These are phyloP conservation scores for Colistium nudipinnis DNA, from an alignment of 2,113 vertebrate genomes.

Conservation along the genomic window DNA sequence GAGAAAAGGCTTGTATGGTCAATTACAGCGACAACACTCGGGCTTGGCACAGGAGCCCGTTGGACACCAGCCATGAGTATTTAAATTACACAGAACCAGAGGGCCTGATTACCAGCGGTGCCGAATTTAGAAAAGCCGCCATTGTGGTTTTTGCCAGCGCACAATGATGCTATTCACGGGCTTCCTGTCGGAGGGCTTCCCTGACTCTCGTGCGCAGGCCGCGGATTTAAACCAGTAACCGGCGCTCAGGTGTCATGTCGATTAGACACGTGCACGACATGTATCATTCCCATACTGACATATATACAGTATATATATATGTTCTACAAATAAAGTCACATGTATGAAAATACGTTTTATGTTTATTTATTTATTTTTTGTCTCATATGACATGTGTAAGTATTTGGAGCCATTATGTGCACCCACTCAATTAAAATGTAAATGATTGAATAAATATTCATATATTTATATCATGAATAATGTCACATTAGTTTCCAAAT, in stretches of 20 bases:
- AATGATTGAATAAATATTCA: too few species aligned
- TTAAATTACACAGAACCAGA: constrained; percentile 77
- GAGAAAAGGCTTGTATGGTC: constrained; percentile 78
- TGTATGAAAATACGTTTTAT: background rate
- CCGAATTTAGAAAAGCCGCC: constrained; percentile 70
- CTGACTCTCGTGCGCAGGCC: constrained; percentile 21
- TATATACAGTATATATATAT: background rate
- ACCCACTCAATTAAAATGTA: too few species aligned
- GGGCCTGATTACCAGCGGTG: constrained; percentile 74
- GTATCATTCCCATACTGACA: constrained; percentile 9
- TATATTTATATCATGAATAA: too few species aligned
- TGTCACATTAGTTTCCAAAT: too few species aligned
- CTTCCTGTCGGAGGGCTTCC: constrained; percentile 56
- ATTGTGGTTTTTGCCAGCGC: constrained; percentile 62
- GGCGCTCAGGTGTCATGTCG: constrained; percentile 50
- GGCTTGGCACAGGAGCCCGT: constrained; percentile 74
- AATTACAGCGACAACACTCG: constrained; percentile 78
- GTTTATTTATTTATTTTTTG: too few species aligned
- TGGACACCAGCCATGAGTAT: constrained; percentile 77
- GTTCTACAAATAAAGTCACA: too few species aligned
- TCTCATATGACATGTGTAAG: too few species aligned
- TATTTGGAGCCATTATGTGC: too few species aligned
- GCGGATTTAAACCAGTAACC: constrained; percentile 49
- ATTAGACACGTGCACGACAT: constrained; percentile 20
- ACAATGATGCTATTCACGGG: constrained; percentile 68